Evolutionary conservation across 2,888 invertebrate genomes (phyloP).

Genomic region (Pyrochroa serraticornis): DNA sequence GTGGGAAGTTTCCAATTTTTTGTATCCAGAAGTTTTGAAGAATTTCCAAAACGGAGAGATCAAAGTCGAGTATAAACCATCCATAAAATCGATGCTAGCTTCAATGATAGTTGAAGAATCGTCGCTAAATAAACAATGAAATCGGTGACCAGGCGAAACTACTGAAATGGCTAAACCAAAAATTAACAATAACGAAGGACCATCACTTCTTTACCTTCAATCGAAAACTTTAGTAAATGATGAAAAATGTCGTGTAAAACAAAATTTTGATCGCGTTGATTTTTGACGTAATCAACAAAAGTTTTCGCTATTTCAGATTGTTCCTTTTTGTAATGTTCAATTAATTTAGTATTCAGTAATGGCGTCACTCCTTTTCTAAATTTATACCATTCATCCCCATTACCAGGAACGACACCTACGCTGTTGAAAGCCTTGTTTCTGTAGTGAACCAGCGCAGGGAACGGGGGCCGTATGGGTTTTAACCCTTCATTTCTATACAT

Average conservation of each 20-base stretch:
- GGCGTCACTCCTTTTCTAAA: constrained; percentile 60
- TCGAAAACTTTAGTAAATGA: constrained; percentile 54
- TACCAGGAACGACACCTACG: constrained; percentile 64
- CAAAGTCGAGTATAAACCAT: constrained; percentile 58
- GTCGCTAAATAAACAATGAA: constrained; percentile 53
- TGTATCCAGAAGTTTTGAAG: constrained; percentile 60
- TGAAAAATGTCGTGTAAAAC: constrained; percentile 52
- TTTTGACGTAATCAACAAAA: constrained; percentile 57
- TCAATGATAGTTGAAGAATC: constrained; percentile 52
- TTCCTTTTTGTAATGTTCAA: constrained; percentile 55
- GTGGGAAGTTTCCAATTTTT: constrained; percentile 60
- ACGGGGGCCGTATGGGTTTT: constrained; percentile 60
- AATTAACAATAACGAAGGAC: background rate
- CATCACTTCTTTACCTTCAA: constrained; percentile 51
- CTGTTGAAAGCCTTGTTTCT: constrained; percentile 57
- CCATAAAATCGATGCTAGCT: constrained; percentile 60
- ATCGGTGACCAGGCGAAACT: constrained; percentile 60
- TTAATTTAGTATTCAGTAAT: constrained; percentile 58
- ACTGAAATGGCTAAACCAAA: constrained; percentile 60
- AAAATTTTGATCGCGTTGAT: constrained; percentile 42
- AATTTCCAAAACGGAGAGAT: constrained; percentile 61
- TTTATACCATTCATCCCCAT: constrained; percentile 65
- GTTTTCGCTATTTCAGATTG: constrained; percentile 57
- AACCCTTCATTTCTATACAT: constrained; percentile 62
- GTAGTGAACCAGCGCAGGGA: constrained; percentile 61